A percentile compares a stretch with the other conserved stretches of the same genome.
Conservation (phyloP, 2,113 vertebrate genomes). For the Brachyistius frenatus region DNA sequence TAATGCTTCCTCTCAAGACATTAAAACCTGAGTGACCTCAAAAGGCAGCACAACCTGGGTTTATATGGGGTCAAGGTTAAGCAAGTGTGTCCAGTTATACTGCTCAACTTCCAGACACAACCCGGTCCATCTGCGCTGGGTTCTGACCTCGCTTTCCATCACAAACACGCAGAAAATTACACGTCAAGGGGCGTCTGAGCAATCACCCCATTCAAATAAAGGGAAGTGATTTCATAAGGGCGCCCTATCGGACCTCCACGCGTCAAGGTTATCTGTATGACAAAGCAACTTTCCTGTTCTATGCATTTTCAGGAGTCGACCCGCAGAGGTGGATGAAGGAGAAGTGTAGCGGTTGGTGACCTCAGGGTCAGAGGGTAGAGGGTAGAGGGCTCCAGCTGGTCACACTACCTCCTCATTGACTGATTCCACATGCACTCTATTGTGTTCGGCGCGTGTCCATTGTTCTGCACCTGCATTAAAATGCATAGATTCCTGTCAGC, state of each 20-base stretch:
- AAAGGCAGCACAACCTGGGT: conserved; percentile 29
- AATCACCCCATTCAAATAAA: conserved; percentile 48
- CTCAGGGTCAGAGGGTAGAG: conserved; percentile 79
- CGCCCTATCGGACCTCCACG: conserved; percentile 72
- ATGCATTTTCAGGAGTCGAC: conserved; percentile 81
- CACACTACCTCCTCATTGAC: conserved; percentile 79
- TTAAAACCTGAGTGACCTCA: conserved; percentile 45
- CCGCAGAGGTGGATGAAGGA: conserved; percentile 69
- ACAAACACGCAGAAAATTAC: conserved; percentile 54
- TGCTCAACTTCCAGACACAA: conserved; percentile 35
- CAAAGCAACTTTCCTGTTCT: conserved; percentile 76
- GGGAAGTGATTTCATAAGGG: conserved; percentile 72
- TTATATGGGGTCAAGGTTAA: conserved; percentile 69
- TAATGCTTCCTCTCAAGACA: conserved; percentile 34
- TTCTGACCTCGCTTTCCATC: conserved; percentile 72
- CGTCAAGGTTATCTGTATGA: conserved; percentile 77
- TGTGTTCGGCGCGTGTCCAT: conserved; percentile 80
- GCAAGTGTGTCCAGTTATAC: conserved; percentile 47
- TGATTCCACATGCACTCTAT: conserved; percentile 77
- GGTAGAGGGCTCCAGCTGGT: conserved; percentile 84
- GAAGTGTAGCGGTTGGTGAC: conserved; percentile 80
- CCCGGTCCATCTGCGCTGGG: conserved; percentile 70
- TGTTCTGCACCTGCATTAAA: conserved; percentile 79
- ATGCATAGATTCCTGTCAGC: conserved; percentile 76
- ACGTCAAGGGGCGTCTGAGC: conserved; percentile 44